A percentile compares a stretch with the other conserved stretches of the same genome.
phyloP scores from a whole-genome alignment of 1,140 invertebrate genomes.

The Caerostris darwini region DNA sequence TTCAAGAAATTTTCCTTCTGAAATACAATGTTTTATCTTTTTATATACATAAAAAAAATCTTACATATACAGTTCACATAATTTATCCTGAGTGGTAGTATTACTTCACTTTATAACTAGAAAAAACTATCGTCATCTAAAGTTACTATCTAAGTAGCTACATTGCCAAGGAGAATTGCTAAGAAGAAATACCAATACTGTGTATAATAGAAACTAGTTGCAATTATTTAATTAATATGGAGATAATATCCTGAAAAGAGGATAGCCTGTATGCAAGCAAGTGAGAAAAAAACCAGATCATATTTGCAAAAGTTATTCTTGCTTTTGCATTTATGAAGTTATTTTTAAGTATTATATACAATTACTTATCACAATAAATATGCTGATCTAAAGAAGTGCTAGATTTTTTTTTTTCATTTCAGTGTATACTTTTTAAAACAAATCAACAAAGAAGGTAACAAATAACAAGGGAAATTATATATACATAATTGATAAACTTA shows the following conservation, averaged over 20 bases:
- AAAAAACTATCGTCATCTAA: conserved; percentile 8
- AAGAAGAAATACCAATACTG: conserved; percentile 63
- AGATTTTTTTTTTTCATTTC: background rate
- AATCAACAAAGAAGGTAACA: background rate
- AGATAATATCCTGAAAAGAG: conserved; percentile 15
- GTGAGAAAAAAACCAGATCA: background rate
- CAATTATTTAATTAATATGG: conserved; percentile 8
- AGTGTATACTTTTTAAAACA: background rate
- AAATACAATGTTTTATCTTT: background rate
- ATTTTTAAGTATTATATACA: background rate
- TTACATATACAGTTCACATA: conserved; percentile 34
- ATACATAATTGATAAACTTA: background rate
- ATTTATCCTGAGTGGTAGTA: conserved; percentile 45
- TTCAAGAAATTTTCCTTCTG: conserved; percentile 7
- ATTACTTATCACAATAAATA: background rate
- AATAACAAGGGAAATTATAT: background rate
- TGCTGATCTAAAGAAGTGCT: background rate
- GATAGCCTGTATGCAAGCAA: conserved; percentile 58
- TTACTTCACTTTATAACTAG: conserved; percentile 41
- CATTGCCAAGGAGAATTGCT: conserved; percentile 62
- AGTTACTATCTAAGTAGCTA: conserved; percentile 48
- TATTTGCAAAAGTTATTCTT: background rate
- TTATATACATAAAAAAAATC: background rate
- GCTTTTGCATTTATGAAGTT: background rate
- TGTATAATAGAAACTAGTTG: conserved; percentile 49